These are phyloP conservation scores for Dasyornis broadbenti DNA, from an alignment of 2,113 vertebrate genomes.

Conservation along the genomic window DNA sequence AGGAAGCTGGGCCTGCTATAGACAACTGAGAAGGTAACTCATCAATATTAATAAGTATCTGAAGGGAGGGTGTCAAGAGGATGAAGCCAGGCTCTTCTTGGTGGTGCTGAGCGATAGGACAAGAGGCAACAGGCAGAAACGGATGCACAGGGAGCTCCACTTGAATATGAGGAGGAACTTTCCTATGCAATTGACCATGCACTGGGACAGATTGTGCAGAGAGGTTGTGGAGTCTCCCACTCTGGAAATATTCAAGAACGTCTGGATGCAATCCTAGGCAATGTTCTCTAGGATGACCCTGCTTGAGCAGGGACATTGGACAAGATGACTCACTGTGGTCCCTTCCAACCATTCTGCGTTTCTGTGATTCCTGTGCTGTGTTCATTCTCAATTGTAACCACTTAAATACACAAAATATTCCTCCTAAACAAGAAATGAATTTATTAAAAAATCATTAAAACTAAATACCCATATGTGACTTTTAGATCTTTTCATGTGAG, in stretches of 20 bases:
- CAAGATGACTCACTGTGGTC: background rate
- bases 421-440: background rate
- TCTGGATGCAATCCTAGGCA: background rate
- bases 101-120: background rate
- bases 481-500: background rate
- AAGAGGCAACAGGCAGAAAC: background rate
- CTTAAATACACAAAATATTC: background rate
- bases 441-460: background rate
- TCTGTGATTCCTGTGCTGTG: background rate
- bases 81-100: background rate
- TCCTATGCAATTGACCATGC: background rate
- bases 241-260: background rate
- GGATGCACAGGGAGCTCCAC: background rate
- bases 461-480: background rate
- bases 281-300: background rate
- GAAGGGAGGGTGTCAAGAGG: background rate
- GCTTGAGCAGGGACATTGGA: background rate
- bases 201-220: background rate
- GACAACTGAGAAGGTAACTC: background rate
- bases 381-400: background rate
- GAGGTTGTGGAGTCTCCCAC: background rate
- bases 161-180: background rate
- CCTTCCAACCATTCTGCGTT: background rate
- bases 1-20: background rate
- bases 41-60: background rate